These are phyloP conservation scores for Pseudoatta argentina DNA, from an alignment of 1,140 invertebrate genomes.

Conservation along the genomic window DNA sequence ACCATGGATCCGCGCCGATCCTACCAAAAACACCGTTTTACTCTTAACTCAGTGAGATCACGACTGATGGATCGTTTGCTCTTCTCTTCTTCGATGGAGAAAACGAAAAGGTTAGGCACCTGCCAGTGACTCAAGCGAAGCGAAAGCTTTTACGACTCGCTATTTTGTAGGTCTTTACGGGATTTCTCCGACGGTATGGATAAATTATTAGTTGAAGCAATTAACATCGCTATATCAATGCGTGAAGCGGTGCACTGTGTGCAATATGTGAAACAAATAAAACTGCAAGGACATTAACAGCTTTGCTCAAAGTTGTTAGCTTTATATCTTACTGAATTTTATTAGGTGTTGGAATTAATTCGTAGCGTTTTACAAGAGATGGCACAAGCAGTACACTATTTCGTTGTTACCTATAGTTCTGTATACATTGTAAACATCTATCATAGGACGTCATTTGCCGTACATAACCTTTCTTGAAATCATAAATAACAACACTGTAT, in stretches of 20 bases:
- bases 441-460: no score
- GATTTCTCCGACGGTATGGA: constrained; percentile 6
- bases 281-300: neutral
- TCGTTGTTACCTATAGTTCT: no score
- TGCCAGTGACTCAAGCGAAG: neutral
- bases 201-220: constrained; percentile 33
- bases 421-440: no score
- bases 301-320: neutral
- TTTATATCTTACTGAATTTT: neutral
- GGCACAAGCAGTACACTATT: no score
- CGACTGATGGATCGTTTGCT: constrained; percentile 29
- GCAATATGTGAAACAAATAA: neutral
- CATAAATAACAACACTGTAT: no score
- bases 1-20: constrained; percentile 1
- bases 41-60: constrained; percentile 46
- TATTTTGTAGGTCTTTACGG: constrained; percentile 16
- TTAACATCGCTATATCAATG: constrained; percentile 10
- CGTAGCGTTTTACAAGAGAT: no score
- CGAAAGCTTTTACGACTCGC: neutral
- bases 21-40: constrained; percentile 54
- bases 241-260: neutral
- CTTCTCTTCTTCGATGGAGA: constrained; percentile 3
- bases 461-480: no score
- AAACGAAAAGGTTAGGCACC: constrained; percentile 14
- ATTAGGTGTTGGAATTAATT: no score